Base-by-base conservation (phyloP, 92 coral and sea anemone genomes). In the Micromussa lordhowensis region DNA sequence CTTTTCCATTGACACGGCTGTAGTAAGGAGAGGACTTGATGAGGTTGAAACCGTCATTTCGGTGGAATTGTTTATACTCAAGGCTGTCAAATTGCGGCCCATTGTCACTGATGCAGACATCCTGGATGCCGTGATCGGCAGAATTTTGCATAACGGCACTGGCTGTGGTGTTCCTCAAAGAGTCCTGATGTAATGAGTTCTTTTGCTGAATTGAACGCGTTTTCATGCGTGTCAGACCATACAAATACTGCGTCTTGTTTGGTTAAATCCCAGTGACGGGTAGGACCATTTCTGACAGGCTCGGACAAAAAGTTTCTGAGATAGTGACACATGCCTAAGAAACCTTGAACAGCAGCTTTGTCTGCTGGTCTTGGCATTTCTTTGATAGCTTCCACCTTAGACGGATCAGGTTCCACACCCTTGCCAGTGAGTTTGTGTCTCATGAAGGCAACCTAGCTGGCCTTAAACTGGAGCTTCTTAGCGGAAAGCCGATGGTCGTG, bases 291-390 rank as follows among this genome's bases (percentile, higher is more conserved):
- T 59, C 68, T 5, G 68, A 15, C 68, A 88, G 77, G 11, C 64
- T 64, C 0, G 64, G 83, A 48, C 88, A 83, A 54, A 82, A 83
- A 59, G n/a, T 88, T 82, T 9, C 69, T 73, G 21, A 88, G 81
- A 44, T 82, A 82, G 40, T 82, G 92, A 64, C 92, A 83, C 92
- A 88, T 88, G 79, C 84, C 87, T 26, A 88, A 49, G 49, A 82
- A 88, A 26, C 87, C 72, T 51, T 88, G 91, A 7, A 80, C 79
- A 17, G 49, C 74, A 54, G 80, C 72, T 30, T 32, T 82, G 76
- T 88, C 91, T 30, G 3, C 53, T 10, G 88, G 92, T 51, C 78
- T 51, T 38, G 92, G 92, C 88, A 89, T 89, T 78, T 76, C 55
- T 64, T 32, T 29, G 16, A 89, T 89, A n/a, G 85, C 89, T 26